Evolutionary conservation across 2,113 vertebrate species (phyloP).

Genomic region (Smithornis capensis): DNA sequence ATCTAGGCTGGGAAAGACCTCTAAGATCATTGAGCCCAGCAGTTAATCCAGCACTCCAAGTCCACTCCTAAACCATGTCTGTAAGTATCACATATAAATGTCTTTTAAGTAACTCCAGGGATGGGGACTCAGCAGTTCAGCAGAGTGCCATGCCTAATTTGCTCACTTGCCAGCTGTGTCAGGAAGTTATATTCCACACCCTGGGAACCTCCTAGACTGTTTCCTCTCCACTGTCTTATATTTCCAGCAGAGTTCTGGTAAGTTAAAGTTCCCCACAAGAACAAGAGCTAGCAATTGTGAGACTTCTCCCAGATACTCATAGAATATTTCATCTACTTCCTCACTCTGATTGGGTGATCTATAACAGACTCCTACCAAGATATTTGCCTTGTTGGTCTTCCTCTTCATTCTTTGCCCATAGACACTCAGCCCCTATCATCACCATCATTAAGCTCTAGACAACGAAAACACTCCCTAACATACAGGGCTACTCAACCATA

Average conservation of each 20-base stretch:
- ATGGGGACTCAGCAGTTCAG: neutral
- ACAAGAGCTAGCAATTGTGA: neutral
- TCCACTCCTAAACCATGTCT: neutral
- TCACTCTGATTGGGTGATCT: neutral
- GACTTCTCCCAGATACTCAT: neutral
- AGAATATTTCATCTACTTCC: neutral
- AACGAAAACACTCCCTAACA: neutral
- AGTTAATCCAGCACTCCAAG: neutral
- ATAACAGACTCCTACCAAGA: neutral
- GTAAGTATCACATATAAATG: neutral
- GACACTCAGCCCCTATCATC: fast-evolving
- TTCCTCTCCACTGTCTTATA: neutral
- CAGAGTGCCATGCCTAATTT: neutral
- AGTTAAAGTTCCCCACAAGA: neutral
- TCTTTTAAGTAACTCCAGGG: neutral
- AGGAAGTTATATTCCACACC: neutral
- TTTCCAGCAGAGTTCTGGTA: neutral
- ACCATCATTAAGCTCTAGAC: neutral
- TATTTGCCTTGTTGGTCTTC: neutral
- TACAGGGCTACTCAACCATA: neutral
- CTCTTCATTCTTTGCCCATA: neutral
- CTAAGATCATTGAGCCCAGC: neutral
- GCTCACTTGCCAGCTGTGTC: neutral
- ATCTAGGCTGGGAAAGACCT: neutral
- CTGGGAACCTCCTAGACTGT: neutral